Conservation (phyloP, 2,797 vertebrate species). For the Enteromius argenteus region DNA sequence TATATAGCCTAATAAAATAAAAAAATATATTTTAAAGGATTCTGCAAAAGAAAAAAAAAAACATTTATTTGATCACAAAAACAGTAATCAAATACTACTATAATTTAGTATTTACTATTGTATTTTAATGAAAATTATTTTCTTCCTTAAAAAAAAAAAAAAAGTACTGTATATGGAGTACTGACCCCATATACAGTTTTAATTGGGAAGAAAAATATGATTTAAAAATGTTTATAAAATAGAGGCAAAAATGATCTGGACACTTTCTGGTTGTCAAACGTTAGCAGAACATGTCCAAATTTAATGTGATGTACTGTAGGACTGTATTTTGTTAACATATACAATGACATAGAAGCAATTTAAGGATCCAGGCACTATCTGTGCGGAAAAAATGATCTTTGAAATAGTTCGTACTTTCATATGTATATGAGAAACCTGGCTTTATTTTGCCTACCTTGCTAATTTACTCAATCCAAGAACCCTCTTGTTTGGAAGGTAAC, state of each 20-base stretch:
- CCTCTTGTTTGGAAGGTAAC: slow-evolving; percentile 97
- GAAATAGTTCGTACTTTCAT: background rate
- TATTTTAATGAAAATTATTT: background rate
- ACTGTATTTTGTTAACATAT: background rate
- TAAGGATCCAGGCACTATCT: background rate
- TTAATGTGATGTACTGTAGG: background rate
- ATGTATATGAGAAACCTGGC: background rate
- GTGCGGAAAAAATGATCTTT: background rate
- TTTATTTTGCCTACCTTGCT: slow-evolving; percentile 84
- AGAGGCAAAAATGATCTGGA: background rate
- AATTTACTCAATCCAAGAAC: slow-evolving; percentile 98
- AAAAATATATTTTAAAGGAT: background rate
- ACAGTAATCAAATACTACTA: background rate
- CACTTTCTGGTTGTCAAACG: background rate
- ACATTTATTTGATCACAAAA: background rate
- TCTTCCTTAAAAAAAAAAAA: too few relatives aligned
- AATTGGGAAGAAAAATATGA: background rate
- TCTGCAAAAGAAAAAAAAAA: background rate
- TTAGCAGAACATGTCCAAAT: background rate
- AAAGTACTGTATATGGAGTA: too few relatives aligned
- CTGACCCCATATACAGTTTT: background rate
- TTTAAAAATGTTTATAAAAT: background rate
- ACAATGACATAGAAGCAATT: background rate
- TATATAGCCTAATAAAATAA: background rate
- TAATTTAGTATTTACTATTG: background rate